These are phyloP conservation scores for Archivesica marissinica DNA, from an alignment of 1,140 invertebrate genomes.

Conservation along the genomic window DNA sequence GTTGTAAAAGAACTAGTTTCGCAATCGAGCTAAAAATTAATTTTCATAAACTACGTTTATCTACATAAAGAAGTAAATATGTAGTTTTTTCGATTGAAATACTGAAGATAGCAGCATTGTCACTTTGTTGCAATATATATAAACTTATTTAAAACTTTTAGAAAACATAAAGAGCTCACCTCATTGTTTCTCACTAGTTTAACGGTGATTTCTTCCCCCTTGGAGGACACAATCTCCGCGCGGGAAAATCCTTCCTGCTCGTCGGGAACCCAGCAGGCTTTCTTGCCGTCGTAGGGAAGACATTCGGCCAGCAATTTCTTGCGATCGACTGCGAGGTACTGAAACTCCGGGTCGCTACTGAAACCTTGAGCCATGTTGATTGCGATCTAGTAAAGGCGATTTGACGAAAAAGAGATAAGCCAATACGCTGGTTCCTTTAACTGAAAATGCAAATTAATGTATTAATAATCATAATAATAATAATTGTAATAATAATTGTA, in stretches of 20 bases:
- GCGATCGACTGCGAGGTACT: constrained; percentile 80
- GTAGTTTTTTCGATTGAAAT: no score
- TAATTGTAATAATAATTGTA: no score
- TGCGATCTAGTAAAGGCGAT: background rate
- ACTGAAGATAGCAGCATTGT: no score
- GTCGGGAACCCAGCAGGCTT: constrained; percentile 99
- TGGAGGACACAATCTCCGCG: constrained; percentile 98
- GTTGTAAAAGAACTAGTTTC: no score
- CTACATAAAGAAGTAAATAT: no score
- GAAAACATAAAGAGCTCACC: constrained; percentile 62
- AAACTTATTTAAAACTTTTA: background rate
- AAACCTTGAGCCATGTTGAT: constrained; percentile 33
- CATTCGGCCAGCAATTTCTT: constrained; percentile 80
- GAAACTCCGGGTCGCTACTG: constrained; percentile 78
- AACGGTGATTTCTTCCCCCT: constrained; percentile 98
- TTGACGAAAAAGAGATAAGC: background rate
- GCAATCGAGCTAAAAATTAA: no score
- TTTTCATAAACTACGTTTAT: no score
- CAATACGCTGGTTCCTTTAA: constrained; percentile 47
- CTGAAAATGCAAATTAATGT: no score
- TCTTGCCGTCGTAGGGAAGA: constrained; percentile 96
- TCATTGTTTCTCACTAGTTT: constrained; percentile 73
- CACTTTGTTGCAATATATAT: no score
- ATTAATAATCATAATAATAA: no score
- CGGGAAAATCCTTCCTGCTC: constrained; percentile 98